These are phyloP conservation scores for Cynaeus angustus DNA, from an alignment of 2,888 invertebrate genomes.

Conservation along the genomic window DNA sequence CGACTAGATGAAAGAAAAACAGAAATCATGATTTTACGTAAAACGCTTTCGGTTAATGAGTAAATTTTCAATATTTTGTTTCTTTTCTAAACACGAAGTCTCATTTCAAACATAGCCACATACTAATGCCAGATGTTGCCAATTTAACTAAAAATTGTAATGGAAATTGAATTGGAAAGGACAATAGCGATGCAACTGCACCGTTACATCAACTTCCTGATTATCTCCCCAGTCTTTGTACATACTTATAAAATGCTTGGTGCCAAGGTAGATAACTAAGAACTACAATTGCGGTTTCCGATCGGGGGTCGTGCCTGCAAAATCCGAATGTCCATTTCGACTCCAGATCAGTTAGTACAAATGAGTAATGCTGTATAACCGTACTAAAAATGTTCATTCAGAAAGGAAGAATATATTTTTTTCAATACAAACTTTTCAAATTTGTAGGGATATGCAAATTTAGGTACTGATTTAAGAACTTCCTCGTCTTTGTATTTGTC, in stretches of 20 bases:
- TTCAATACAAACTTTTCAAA: slow-evolving; percentile 80
- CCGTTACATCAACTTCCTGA: slow-evolving; percentile 41
- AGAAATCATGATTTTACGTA: slow-evolving; percentile 3
- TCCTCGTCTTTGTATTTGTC: slow-evolving; percentile 88
- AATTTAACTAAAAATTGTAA: slow-evolving; percentile 1
- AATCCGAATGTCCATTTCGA: slow-evolving; percentile 98
- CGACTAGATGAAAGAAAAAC: slow-evolving; percentile 15
- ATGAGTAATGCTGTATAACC: slow-evolving; percentile 95
- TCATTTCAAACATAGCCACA: slow-evolving; percentile 6
- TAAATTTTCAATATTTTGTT: slow-evolving; percentile 9
- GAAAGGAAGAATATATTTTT: background rate
- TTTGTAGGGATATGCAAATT: slow-evolving; percentile 92
- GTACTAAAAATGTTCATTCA: slow-evolving; percentile 73
- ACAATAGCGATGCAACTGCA: slow-evolving; percentile 4
- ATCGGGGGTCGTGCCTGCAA: slow-evolving; percentile 94
- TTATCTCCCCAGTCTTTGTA: slow-evolving; percentile 56
- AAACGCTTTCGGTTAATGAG: slow-evolving; percentile 1
- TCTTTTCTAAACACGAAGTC: background rate
- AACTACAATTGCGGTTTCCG: slow-evolving; percentile 88
- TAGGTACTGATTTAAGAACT: slow-evolving; percentile 89
- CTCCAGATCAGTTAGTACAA: slow-evolving; percentile 95
- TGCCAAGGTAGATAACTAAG: slow-evolving; percentile 97
- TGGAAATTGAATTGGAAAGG: slow-evolving; percentile 2
- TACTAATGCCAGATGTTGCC: slow-evolving; percentile 22
- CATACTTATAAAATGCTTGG: slow-evolving; percentile 94